Base-by-base conservation (phyloP, 2,113 vertebrate genomes). In the Falco punctatus region DNA sequence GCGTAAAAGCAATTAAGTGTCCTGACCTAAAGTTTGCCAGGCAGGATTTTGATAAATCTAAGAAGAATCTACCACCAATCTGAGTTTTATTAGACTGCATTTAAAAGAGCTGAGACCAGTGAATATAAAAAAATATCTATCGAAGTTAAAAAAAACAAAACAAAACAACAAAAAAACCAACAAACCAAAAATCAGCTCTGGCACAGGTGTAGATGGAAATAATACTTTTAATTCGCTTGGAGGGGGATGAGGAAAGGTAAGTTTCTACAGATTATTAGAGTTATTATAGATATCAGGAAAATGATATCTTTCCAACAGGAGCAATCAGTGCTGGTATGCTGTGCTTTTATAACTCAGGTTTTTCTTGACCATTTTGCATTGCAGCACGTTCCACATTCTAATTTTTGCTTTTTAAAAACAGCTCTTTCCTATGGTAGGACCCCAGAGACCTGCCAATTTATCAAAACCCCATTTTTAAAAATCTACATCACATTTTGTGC, bases 401-500 rank as follows among this genome's bases (percentile, higher is more conserved):
- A n/a, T 22, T 64, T 81, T 73, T 42, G 16, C 2, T 1, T 28
- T 90, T 84, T 6, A 48, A 72, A 91, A 81, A 10, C 12, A 65
- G 3, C 6, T 44, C 4, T 0, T 88, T 77, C 58, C 12, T 65
- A 19, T 33, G 26, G 58, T 30, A 77, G 18, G 35, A 55, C 20
- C 61, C 40, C 6, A n/a, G 32, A 67, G 2, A 69, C 5, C 0
- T 42, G 22, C 8, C 44, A 42, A 70, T 65, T 59, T 61, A 28
- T n/a, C 8, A 69, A 61, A 26, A 38, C 62, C 1, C 0, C 3
- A 1, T 12, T 35, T 73, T 74, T 59, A 5, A 1, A 6, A 48
- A 57, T 11, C 10, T 28, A 6, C 8, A 11, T 28, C 5, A 13
- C 57, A 40, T 27, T 59, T 72, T 72, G 13, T 77, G 35, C 59